Base-by-base conservation (phyloP, 2,888 invertebrate genomes). In the Drosophila affinis region DNA sequence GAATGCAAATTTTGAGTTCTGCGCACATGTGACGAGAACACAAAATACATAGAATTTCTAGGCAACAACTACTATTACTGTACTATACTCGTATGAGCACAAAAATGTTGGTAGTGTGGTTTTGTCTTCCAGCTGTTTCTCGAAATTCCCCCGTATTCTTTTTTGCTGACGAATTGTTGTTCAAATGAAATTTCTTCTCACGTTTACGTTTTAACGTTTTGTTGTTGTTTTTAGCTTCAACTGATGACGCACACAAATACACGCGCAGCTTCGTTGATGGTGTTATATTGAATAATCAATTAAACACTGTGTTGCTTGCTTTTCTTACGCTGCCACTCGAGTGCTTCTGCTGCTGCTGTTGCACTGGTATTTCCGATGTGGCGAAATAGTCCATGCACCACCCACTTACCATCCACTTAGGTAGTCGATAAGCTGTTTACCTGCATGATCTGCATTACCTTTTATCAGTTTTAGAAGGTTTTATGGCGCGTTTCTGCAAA, bases 271-370 rank as follows among this genome's bases (percentile, higher is more conserved):
- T 64, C 52, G 62, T 27, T 57, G 45, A 49, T 46, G 32, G 9
- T 52, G 44, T 65, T 54, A 60, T 75, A 87, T 83, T 83, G 88
- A 83, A 83, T 83, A 83, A 83, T 83, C 83, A 83, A 83, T 83
- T 87, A 75, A 85, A 85, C 62, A 63, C 51, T 52, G 56, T 49
- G 48, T 44, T 32, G 49, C 27, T 53, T 61, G 39, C 53, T 61
- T 46, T 47, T 27, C 53, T 59, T 27, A 39, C n/a, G 18, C 44
- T 27, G 49, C 27, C 18, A n/a, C 44, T 49, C 21, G 47, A 76
- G 17, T 58, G 57, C 46, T 18, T 47, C 27, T 49, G 57, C 51
- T 44, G 17, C 39, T 39, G 39, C 39, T 39, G 18, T 44, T 75
- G 75, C 87, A 62, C 84, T 87, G 81, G 81, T 53, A 74, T 85